These are phyloP conservation scores for Saxidomus purpurata DNA, from an alignment of 1,140 invertebrate species.

Conservation along the genomic window DNA sequence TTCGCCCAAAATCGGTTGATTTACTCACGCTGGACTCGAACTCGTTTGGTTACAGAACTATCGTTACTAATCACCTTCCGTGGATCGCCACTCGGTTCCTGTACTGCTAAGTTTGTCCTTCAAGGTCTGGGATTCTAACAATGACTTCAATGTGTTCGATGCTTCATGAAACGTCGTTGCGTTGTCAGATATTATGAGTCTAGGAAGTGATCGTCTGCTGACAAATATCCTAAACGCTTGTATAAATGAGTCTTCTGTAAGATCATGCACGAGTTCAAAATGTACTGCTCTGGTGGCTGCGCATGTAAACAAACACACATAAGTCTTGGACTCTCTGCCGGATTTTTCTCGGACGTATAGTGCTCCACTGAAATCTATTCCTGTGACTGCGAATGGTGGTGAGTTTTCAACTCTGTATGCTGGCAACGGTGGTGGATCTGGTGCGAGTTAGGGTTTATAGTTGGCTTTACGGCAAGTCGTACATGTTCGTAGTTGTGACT, in stretches of 20 bases:
- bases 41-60: too few species aligned
- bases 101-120: too few species aligned
- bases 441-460: background rate
- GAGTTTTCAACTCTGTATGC: background rate
- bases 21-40: too few species aligned
- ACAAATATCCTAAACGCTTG: too few species aligned
- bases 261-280: background rate
- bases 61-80: too few species aligned
- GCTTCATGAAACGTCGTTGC: background rate
- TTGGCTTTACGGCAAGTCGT: background rate
- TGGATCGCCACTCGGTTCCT: too few species aligned
- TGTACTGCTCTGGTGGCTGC: slow-evolving; percentile 26
- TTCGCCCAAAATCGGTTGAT: too few species aligned
- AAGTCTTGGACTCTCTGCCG: background rate
- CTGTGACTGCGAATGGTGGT: slow-evolving; percentile 12
- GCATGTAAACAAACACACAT: background rate
- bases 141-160: background rate
- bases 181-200: slow-evolving; percentile 18
- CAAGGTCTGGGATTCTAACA: slow-evolving; percentile 4
- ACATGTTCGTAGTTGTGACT: background rate
- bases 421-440: slow-evolving; percentile 12
- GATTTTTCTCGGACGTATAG: background rate
- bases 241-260: too few species aligned
- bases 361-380: background rate
- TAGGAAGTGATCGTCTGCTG: too few species aligned